Evolutionary conservation across 2,113 vertebrate genomes (phyloP), one percentile per base, ranked within the genome.

Genomic region (Eurypyga helias): DNA sequence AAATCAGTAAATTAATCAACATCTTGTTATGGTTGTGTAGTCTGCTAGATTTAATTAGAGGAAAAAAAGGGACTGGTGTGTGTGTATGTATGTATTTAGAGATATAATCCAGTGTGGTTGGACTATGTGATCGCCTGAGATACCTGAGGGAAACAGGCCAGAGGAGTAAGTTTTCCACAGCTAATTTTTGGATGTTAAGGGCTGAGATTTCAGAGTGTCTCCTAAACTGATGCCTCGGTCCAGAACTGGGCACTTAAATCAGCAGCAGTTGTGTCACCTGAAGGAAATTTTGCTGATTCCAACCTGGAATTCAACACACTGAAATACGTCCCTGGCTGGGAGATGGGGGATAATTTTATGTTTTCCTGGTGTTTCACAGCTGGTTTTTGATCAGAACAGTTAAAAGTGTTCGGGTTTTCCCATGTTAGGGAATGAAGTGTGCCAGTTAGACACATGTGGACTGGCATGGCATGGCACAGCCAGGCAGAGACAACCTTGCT

Each of bases 1-100:
- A 80, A 88, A 90, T 96, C 93, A 96, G 85, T 52, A 62, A 66
- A 93, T 95, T 95, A 95, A 96, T 96, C 94, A 96, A 46, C 89
- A 28, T 66, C 94, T 96, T 29, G 34, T 87, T 94, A 61, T 4
- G 70, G 61, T 66, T 57, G 67, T 5, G 0, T 69, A 2, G 58
- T 28, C 70, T 72, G 75, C 61, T 90, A 55, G 82, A 9, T 81
- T 87, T 96, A 93, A 95, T 91, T 61, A 76, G 26, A 28, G 24
- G 3, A 4, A 36, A 65, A 46, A 83, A 41, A 33, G 34, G 24
- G 78, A 54, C 48, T 83, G 83, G 36, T 69, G 62, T 21, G 38
- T 73, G 55, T 28, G 23, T 52, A 7, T 17, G 7, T 58, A 7
- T 38, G 58, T 60, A 6, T 77, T 83, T 95, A 66, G 72, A 91